A percentile compares a stretch with the other conserved stretches of the same genome.
Evolutionary conservation across 2,113 vertebrate species (phyloP).

Genomic region (human): DNA sequence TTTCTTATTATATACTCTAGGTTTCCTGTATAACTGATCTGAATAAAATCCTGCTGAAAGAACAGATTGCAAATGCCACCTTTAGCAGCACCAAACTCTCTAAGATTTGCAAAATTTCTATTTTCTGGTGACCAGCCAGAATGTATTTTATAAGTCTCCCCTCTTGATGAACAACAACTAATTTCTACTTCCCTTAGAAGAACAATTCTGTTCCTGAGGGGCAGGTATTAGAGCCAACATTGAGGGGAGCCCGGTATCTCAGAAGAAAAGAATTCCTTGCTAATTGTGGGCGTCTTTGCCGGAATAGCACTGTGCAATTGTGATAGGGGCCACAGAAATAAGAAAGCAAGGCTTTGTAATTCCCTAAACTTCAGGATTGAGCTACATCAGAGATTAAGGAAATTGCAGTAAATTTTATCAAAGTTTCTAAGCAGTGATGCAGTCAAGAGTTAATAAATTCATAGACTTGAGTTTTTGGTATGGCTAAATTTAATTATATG

Average conservation of each 20-base stretch:
- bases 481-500: constrained; percentile 83
- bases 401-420: constrained; percentile 69
- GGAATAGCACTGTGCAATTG: background rate
- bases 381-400: constrained; percentile 16
- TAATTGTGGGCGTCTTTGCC: background rate
- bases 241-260: background rate
- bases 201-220: constrained; percentile 1
- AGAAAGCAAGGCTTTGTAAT: background rate
- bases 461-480: constrained; percentile 73
- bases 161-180: constrained; percentile 29
- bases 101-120: constrained; percentile 57
- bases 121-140: constrained; percentile 63
- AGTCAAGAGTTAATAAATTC: constrained; percentile 79
- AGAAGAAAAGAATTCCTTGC: background rate
- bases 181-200: constrained; percentile 45
- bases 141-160: constrained; percentile 41
- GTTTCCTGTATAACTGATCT: constrained; percentile 54
- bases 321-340: background rate
- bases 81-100: constrained; percentile 57
- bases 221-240: background rate
- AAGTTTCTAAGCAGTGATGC: constrained; percentile 71
- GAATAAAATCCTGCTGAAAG: constrained; percentile 54
- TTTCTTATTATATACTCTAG: constrained; percentile 39
- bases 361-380: background rate
- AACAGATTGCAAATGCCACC: constrained; percentile 65